Percentiles rank a stretch among this genome's conserved stretches.
These are phyloP conservation scores for Columba livia DNA, from an alignment of 2,113 vertebrate genomes.

Conservation along the genomic window DNA sequence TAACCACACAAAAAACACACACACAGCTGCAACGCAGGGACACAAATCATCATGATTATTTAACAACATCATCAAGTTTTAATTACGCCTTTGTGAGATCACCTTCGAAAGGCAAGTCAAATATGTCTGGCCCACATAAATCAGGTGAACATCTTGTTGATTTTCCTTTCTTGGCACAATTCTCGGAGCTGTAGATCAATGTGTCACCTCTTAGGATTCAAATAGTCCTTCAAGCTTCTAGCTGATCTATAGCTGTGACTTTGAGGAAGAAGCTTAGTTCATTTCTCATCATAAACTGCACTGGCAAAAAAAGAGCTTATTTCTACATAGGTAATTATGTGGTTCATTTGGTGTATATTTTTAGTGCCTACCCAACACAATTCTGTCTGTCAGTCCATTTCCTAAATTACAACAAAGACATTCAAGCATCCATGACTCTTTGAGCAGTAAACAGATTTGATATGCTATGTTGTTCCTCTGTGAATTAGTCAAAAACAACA, in stretches of 20 bases:
- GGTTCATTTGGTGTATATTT: neutral
- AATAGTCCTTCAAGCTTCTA: constrained; percentile 20
- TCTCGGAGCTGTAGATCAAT: neutral
- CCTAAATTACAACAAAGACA: neutral
- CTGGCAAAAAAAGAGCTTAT: neutral
- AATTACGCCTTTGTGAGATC: neutral
- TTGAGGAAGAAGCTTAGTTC: neutral
- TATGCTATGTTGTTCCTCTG: neutral
- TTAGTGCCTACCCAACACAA: neutral
- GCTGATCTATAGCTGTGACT: constrained; percentile 26
- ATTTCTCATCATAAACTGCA: neutral
- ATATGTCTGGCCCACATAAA: constrained; percentile 31
- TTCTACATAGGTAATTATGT: neutral
- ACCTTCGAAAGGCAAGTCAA: constrained; percentile 14
- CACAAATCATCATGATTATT: constrained; percentile 31
- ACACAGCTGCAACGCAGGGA: neutral
- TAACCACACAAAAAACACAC: neutral
- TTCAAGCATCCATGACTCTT: neutral
- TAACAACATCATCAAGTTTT: constrained; percentile 43
- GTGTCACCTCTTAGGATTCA: neutral
- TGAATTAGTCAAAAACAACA: neutral
- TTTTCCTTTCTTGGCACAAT: neutral
- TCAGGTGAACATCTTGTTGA: constrained; percentile 14
- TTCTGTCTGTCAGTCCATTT: neutral
- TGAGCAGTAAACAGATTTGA: neutral